A percentile compares a stretch with the other conserved stretches of the same genome.
These are phyloP conservation scores for Dasysyrphus tricinctus DNA, from an alignment of 2,888 invertebrate genomes.

Conservation along the genomic window DNA sequence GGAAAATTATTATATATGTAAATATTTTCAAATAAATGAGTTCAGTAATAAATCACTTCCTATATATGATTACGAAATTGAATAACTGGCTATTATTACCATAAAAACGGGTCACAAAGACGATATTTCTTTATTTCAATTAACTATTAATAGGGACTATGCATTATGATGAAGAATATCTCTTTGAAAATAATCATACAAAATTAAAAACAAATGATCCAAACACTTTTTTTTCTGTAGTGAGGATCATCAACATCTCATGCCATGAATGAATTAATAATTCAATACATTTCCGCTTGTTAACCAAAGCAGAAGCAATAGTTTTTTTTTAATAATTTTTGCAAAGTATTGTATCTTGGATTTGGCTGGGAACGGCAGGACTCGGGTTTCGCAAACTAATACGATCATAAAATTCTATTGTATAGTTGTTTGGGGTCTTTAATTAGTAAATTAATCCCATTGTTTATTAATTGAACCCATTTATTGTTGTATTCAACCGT, in stretches of 20 bases:
- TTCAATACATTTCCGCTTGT: conserved; percentile 71
- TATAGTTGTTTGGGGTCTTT: conserved; percentile 78
- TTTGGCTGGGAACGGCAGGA: conserved; percentile 69
- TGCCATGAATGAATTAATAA: conserved; percentile 43
- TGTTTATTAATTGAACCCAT: conserved; percentile 83
- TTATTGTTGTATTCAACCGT: conserved; percentile 56
- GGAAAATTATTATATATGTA: too few species aligned
- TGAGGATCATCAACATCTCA: conserved; percentile 46
- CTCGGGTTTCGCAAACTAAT: conserved; percentile 31
- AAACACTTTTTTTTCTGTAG: conserved; percentile 50
- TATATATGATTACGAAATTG: background rate
- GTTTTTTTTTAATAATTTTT: background rate
- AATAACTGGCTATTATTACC: background rate
- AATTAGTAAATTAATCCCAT: conserved; percentile 83
- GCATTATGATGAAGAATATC: conserved; percentile 8
- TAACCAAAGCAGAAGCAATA: conserved; percentile 27
- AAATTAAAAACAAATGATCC: conserved; percentile 22
- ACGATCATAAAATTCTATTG: conserved; percentile 32
- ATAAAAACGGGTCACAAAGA: background rate
- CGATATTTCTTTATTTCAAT: background rate
- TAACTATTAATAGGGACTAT: background rate
- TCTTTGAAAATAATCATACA: conserved; percentile 33
- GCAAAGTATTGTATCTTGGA: conserved; percentile 58
- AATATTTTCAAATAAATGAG: background rate
- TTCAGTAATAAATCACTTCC: background rate